Base-by-base conservation (phyloP, 2,797 vertebrate species). In the Gambelia wislizenii region DNA sequence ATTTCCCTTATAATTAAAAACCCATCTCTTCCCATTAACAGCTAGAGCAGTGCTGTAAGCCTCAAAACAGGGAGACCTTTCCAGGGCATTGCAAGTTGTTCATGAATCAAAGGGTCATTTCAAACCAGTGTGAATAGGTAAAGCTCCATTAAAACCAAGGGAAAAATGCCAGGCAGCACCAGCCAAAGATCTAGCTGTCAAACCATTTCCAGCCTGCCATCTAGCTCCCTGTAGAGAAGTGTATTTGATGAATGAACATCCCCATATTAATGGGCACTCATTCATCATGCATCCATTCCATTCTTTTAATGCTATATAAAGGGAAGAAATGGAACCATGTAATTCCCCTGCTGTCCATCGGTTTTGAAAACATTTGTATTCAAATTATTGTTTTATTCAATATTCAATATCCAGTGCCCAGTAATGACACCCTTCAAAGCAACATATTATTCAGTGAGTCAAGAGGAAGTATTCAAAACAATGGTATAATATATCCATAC, bases 381-480 rank as follows among this genome's bases (percentile, higher is more conserved):
- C 81, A 95, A 95, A 91, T 88, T 49, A 76, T 36, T 87, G 72
- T 87, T 94, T 94, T 90, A 52, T 92, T 94, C 88, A 92, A 81
- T 83, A 90, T 54, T 49, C 49, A 49, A 49, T 49, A 49, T 49
- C 12, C 0, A 1, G 61, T 87, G 86, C 82, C 75, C 77, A 83
- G 47, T 86, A 89, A 89, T 94, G 95, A 87, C 85, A 82, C 87
- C n/a, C 93, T 89, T 69, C 83, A 91, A 93, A 95, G 93, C 86
- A 93, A 90, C 74, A 22, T 13, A 52, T 3, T 92, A 42, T 90
- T 82, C 69, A 89, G 86, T 92, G 69, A 90, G 87, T 88, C 74
- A 88, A 89, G 84, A 91, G 91, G 94, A 89, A 13, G 1, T 56
- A 89, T 52, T 94, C 91, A 90, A 92, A 83, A 80, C 16, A 87